Conservation (phyloP, 2,888 invertebrate species). For the Tryphoninae sp. region DNA sequence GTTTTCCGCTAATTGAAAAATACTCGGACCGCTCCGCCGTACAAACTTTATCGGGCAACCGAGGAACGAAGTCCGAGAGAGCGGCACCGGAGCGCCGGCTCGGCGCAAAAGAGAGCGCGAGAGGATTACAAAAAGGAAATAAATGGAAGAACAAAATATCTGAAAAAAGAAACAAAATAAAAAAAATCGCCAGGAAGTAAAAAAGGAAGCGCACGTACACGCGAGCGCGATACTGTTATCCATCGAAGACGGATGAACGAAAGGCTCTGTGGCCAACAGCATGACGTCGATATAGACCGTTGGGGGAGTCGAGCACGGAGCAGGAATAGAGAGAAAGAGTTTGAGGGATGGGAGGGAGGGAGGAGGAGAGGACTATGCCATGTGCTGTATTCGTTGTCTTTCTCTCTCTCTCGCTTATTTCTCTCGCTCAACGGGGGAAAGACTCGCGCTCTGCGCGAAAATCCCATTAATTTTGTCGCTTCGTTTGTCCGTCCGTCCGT, state of each 20-base stretch:
- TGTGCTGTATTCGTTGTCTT: conserved; percentile 20
- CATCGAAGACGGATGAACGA: conserved; percentile 63
- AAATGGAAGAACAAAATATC: conserved; percentile 3
- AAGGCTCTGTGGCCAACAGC: conserved; percentile 23
- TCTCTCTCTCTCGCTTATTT: conserved; percentile 1
- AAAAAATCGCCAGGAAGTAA: neutral
- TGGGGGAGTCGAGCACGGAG: conserved; percentile 34
- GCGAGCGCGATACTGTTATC: conserved; percentile 50
- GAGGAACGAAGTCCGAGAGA: conserved; percentile 26
- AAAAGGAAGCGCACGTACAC: conserved; percentile 9
- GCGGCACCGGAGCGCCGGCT: conserved; percentile 26
- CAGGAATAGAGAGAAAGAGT: conserved; percentile 37
- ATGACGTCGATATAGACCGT: conserved; percentile 58
- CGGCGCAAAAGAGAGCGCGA: conserved; percentile 34
- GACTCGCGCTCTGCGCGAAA: conserved; percentile 54
- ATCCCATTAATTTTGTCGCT: conserved; percentile 64
- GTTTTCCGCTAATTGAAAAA: conserved; percentile 75
- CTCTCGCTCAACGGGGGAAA: conserved; percentile 25
- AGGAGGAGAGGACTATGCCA: conserved; percentile 32
- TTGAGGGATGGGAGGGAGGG: conserved; percentile 1
- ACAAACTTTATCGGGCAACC: conserved; percentile 60
- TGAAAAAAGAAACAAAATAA: conserved; percentile 8
- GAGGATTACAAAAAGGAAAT: conserved; percentile 19
- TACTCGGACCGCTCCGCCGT: conserved; percentile 67
- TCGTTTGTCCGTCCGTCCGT: conserved; percentile 58